Base-by-base conservation (phyloP, 2,797 vertebrate genomes). In the Trichosurus vulpecula region DNA sequence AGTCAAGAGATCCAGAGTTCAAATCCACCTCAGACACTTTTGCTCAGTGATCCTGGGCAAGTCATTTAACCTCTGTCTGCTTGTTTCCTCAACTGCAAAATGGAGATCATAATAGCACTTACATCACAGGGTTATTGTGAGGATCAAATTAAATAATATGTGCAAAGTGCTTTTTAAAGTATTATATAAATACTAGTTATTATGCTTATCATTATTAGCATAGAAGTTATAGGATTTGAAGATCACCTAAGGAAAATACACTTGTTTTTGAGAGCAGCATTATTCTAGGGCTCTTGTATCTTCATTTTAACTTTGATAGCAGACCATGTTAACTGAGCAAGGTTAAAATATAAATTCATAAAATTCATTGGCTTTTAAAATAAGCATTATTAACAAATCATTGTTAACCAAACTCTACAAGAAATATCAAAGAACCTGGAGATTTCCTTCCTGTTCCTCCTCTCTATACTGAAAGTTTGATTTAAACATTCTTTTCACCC, bases 401-500 rank as follows among this genome's bases (percentile, higher is more conserved):
- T 54, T 52, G 35, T 93, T 90, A 57, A 95, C 87, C 89, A 61
- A 31, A n/a, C 51, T 19, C 92, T 92, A 66, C 53, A 57, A 51
- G 89, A 41, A 94, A 66, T 74, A 55, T 41, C 91, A 90, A 74
- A 35, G 35, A 47, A 81, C 81, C 90, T 41, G 61, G 27, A 3
- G 3, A 90, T 55, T 35, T 95, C 41, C n/a, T 89, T 54, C 29
- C n/a, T 16, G 10, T 9, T 55, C 27, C 90, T 95, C 14, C 35
- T 94, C 74, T 91, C 31, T 58, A 14, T 2, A 4, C n/a, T 41
- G 22, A 81, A 91, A 54, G 25, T 94, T 61, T 96, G 94, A 95
- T 95, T 94, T 93, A 52, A 90, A 41, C 22, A 66, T n/a, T 16
- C 1, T 41, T 52, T 4, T 29, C 25, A 35, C 47, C 35, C 53